Percentiles rank a stretch among this genome's conserved stretches.
phyloP scores from a whole-genome alignment of 1,140 invertebrate species.

The Apis dorsata region DNA sequence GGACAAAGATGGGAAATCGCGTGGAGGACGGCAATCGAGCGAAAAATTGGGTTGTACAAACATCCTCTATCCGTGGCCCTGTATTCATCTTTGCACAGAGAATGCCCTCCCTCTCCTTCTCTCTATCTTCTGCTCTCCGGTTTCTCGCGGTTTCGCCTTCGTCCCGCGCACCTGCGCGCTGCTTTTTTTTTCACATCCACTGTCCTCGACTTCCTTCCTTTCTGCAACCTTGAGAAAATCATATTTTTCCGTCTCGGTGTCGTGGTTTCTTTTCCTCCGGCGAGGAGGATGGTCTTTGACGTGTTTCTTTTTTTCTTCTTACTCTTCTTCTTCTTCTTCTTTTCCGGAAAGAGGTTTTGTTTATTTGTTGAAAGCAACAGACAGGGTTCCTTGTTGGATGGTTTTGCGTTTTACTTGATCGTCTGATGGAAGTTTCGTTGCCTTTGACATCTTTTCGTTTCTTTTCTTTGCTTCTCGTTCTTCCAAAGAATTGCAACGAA shows the following conservation, averaged over 20 bases:
- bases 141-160: constrained; percentile 1
- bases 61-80: constrained; percentile 48
- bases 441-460: too few species aligned
- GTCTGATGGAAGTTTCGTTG: too few species aligned
- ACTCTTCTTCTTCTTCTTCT: not conserved
- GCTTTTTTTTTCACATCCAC: constrained; percentile 8
- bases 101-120: not conserved
- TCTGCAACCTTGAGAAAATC: not conserved
- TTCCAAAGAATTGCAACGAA: too few species aligned
- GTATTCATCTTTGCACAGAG: constrained; percentile 32
- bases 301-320: not conserved
- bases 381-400: not conserved
- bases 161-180: not conserved
- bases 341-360: not conserved
- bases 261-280: not conserved
- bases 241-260: not conserved
- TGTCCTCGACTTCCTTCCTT: not conserved
- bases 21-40: constrained; percentile 59
- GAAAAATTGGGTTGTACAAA: constrained; percentile 70
- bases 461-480: too few species aligned
- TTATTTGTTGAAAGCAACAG: not conserved
- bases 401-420: too few species aligned
- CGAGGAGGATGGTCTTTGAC: not conserved
- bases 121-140: not conserved
- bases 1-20: constrained; percentile 47